Evolutionary conservation across 2,113 vertebrate species (phyloP).

Genomic region (Heloderma charlesbogerti): DNA sequence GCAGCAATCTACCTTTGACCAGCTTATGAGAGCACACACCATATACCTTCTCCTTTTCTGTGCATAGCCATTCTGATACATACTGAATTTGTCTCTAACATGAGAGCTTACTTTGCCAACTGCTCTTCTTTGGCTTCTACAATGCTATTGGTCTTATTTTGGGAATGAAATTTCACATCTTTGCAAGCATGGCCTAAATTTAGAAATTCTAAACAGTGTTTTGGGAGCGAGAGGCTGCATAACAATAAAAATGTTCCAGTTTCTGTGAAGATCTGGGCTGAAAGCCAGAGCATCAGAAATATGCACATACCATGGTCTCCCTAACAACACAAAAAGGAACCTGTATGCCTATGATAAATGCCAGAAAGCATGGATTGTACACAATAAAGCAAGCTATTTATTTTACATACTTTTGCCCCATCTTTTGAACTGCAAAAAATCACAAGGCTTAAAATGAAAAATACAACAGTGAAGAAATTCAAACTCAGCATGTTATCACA

Average conservation of each 20-base stretch:
- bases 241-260: not conserved
- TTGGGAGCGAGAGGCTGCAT: not conserved
- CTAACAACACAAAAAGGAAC: not conserved
- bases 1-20: not conserved
- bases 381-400: not conserved
- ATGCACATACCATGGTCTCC: not conserved
- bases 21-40: not conserved
- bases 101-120: not conserved
- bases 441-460: not conserved
- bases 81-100: not conserved
- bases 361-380: not conserved
- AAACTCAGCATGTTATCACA: not conserved
- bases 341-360: not conserved
- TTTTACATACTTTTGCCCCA: not conserved
- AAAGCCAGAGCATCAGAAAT: not conserved
- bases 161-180: constrained; percentile 15
- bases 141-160: not conserved
- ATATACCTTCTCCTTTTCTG: not conserved
- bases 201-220: constrained; percentile 10
- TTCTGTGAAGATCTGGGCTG: not conserved
- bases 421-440: not conserved
- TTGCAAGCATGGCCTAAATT: constrained; percentile 15
- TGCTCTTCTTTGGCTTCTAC: not conserved
- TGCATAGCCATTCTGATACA: not conserved
- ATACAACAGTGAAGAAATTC: not conserved